These are phyloP conservation scores for Lampropteryx suffumata DNA, from an alignment of 2,888 invertebrate genomes.

Conservation along the genomic window DNA sequence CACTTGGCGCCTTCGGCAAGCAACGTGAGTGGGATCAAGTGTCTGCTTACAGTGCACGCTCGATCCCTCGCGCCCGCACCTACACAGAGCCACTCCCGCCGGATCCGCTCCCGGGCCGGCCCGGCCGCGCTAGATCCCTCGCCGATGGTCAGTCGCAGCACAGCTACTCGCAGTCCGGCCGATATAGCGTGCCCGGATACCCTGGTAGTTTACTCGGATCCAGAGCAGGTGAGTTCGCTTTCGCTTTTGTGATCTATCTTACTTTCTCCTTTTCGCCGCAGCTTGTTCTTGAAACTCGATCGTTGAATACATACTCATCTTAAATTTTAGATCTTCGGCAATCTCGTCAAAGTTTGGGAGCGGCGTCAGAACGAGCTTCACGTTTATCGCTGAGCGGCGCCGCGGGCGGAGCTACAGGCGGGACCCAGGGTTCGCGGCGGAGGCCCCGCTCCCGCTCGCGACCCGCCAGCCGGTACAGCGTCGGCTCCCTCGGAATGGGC, in stretches of 20 bases:
- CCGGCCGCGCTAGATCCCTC: constrained; percentile 89
- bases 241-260: constrained; percentile 35
- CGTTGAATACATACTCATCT: background rate
- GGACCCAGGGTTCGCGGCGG: constrained; percentile 85
- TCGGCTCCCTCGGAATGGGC: constrained; percentile 92
- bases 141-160: constrained; percentile 96
- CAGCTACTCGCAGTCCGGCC: constrained; percentile 92
- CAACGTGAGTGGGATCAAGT: constrained; percentile 89
- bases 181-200: constrained; percentile 89
- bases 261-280: constrained; percentile 21
- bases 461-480: constrained; percentile 90
- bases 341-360: constrained; percentile 92
- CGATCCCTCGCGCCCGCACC: constrained; percentile 93
- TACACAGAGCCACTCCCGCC: constrained; percentile 85
- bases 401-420: constrained; percentile 84
- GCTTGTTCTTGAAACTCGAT: background rate
- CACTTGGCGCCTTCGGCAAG: constrained; percentile 92
- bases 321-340: constrained; percentile 88
- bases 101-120: constrained; percentile 91
- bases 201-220: constrained; percentile 85
- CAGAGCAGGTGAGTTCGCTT: constrained; percentile 66
- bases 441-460: constrained; percentile 91
- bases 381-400: constrained; percentile 87
- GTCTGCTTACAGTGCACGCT: constrained; percentile 95
- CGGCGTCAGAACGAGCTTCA: constrained; percentile 91